phyloP scores from a whole-genome alignment of 2,888 invertebrate species.

The Scaptomyza polygonia region DNA sequence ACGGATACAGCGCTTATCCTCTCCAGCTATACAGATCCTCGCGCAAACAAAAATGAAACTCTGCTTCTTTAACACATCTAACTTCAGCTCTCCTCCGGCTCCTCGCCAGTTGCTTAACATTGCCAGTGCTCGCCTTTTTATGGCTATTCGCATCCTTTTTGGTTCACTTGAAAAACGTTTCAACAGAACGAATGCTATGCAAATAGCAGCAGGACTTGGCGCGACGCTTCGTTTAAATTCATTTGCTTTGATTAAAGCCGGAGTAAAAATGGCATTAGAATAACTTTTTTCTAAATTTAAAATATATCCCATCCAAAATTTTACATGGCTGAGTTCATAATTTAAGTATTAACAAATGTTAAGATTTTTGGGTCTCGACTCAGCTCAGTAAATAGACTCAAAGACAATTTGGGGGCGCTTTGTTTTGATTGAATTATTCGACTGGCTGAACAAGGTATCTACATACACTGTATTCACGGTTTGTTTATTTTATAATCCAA shows the following conservation, averaged over 20 bases:
- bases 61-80: constrained; percentile 6
- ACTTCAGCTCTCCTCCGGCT: not conserved
- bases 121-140: constrained; percentile 50
- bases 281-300: constrained; percentile 45
- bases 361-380: constrained; percentile 26
- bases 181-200: constrained; percentile 66
- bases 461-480: constrained; percentile 12
- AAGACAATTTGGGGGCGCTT: constrained; percentile 55
- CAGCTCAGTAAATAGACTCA: constrained; percentile 23
- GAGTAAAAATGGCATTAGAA: constrained; percentile 41
- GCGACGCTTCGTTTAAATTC: constrained; percentile 77
- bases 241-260: constrained; percentile 77
- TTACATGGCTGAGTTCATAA: constrained; percentile 60
- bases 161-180: constrained; percentile 76
- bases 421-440: constrained; percentile 59
- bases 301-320: constrained; percentile 10
- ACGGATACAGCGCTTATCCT: constrained; percentile 79
- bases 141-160: constrained; percentile 66
- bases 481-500: constrained; percentile 49
- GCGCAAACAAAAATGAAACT: constrained; percentile 66
- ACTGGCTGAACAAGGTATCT: constrained; percentile 5
- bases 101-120: constrained; percentile 19
- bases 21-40: constrained; percentile 75
- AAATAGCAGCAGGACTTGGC: constrained; percentile 71
- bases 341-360: constrained; percentile 59